phyloP scores from a whole-genome alignment of 2,113 vertebrate species.

The Trinectes maculatus region DNA sequence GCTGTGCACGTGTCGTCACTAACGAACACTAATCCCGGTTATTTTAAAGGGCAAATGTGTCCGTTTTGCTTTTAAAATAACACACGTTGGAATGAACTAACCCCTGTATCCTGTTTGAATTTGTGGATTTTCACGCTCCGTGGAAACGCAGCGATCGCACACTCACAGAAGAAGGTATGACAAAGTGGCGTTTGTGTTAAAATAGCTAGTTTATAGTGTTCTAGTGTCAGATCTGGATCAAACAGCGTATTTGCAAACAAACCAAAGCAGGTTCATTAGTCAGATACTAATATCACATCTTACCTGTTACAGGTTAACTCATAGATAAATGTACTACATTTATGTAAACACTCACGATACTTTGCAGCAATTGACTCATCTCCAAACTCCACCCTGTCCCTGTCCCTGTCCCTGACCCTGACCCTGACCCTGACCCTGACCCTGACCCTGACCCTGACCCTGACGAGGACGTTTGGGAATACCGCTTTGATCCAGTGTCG shows the following conservation, averaged over 20 bases:
- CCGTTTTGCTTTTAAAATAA: conserved; percentile 17
- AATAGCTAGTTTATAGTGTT: conserved; percentile 37
- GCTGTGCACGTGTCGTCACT: conserved; percentile 36
- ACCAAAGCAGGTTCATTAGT: conserved; percentile 28
- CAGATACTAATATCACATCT: background rate
- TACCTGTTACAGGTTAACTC: background rate
- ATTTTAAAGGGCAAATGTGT: conserved; percentile 24
- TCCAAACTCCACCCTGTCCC: background rate
- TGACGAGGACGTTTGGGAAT: conserved; percentile 51
- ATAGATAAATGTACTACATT: background rate
- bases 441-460: no score
- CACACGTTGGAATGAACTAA: conserved; percentile 55
- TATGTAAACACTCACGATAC: background rate
- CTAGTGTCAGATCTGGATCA: conserved; percentile 34
- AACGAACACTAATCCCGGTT: conserved; percentile 59
- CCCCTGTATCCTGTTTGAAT: conserved; percentile 55
- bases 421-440: no score
- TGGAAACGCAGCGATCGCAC: conserved; percentile 70
- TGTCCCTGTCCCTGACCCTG: no score
- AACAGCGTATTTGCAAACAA: conserved; percentile 24
- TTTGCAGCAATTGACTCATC: background rate
- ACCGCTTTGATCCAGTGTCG: conserved; percentile 25
- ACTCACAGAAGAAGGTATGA: conserved; percentile 71
- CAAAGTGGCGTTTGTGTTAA: conserved; percentile 28
- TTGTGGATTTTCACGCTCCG: conserved; percentile 66